Evolutionary conservation across 2,888 invertebrate genomes (phyloP), one percentile per base, ranked within the genome.

Genomic region (Cremastinae sp.): DNA sequence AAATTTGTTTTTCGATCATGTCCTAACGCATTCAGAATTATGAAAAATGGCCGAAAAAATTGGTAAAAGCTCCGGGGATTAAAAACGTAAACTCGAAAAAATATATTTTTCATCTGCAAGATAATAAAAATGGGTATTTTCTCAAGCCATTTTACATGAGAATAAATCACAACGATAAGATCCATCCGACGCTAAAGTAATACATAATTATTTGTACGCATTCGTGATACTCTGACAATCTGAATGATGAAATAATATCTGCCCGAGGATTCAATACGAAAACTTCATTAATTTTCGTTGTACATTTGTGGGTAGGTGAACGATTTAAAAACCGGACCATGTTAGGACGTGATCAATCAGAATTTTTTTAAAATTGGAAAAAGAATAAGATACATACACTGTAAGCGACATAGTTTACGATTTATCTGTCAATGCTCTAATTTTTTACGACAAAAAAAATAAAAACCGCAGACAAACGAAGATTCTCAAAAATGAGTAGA

Each of bases 171-270:
- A 64, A 73, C 66, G 71, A 72, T 45, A 72, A 51, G 58, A 58
- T 76, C 62, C 62, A 73, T 76, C 72, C 64, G 76, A 73, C 58
- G 51, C 64, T 72, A 72, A 65, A 73, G 43, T 64, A 64, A 16
- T n/a, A n/a, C n/a, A n/a, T 18, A 64, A 58, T 69, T 66, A 38
- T 65, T 75, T 71, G 58, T 72, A 72, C 43, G 20, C 62, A 64
- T 54, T 59, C 73, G 73, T 73, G 73, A 69, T 75, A 75, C 62
- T 41, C 36, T 65, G 76, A 76, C 76, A 76, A 76, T 76, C 76
- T 54, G 64, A 72, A 43, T 2, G 20, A 54, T 49, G 49, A 41
- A 47, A 72, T 41, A 51, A 51, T 43, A 9, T 51, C 34, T 38
- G 18, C 51, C 10, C 14, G 51, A 38, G 12, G 18, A 28, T 20